Conservation (phyloP, 2,113 vertebrate species). For the Silurus meridionalis region DNA sequence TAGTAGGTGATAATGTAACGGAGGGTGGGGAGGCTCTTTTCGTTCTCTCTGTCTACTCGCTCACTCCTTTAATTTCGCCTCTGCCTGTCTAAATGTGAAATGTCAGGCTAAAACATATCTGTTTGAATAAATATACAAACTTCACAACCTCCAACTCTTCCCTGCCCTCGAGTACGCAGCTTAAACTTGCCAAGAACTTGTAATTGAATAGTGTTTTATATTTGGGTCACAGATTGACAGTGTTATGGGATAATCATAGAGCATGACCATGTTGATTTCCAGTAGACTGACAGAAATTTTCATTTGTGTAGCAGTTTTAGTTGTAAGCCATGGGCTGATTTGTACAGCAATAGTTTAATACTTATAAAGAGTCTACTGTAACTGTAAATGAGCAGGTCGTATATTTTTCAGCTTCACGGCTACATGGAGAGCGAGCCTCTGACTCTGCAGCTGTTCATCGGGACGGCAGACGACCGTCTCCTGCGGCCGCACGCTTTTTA, state of each 20-base stretch:
- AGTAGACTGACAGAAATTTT: constrained; percentile 5
- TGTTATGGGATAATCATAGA: constrained; percentile 14
- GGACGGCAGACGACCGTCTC: constrained; percentile 95
- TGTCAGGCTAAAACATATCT: constrained; percentile 68
- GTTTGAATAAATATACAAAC: constrained; percentile 69
- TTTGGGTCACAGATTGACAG: constrained; percentile 34
- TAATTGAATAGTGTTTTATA: constrained; percentile 7
- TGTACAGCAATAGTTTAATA: neutral
- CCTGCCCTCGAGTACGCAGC: constrained; percentile 21
- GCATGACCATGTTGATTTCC: constrained; percentile 24
- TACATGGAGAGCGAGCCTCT: constrained; percentile 92
- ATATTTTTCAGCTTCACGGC: constrained; percentile 87
- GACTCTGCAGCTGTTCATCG: constrained; percentile 96
- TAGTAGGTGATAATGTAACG: constrained; percentile 68
- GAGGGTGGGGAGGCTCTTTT: constrained; percentile 61
- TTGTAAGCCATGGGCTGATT: neutral
- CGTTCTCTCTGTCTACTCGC: constrained; percentile 47
- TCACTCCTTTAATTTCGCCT: constrained; percentile 57
- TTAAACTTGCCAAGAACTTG: constrained; percentile 25
- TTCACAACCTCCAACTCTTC: constrained; percentile 52
- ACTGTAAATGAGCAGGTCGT: constrained; percentile 38
- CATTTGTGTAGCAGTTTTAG: neutral
- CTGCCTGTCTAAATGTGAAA: constrained; percentile 71
- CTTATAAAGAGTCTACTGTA: neutral
- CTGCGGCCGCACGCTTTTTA: constrained; percentile 97